phyloP scores from a whole-genome alignment of 2,888 invertebrate species.

The Dugesia japonica region DNA sequence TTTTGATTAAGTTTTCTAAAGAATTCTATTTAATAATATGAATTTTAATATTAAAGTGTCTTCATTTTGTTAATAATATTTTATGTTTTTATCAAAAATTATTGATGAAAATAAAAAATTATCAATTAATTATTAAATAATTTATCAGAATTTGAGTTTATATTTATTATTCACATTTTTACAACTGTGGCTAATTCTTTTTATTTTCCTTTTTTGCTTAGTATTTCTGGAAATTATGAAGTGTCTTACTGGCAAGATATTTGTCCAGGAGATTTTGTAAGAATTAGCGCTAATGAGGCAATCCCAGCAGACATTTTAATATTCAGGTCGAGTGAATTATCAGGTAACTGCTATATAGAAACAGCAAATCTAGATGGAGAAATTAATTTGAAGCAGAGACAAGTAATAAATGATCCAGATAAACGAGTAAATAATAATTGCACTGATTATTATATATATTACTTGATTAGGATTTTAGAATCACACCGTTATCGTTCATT shows the following conservation, averaged over 20 bases:
- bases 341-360: constrained; percentile 78
- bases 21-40: too few relatives aligned
- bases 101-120: too few relatives aligned
- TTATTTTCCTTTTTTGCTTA: too few relatives aligned
- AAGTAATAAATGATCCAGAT: constrained; percentile 47
- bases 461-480: neutral
- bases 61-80: too few relatives aligned
- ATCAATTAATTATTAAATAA: too few relatives aligned
- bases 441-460: neutral
- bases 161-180: too few relatives aligned
- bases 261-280: constrained; percentile 76
- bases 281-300: constrained; percentile 63
- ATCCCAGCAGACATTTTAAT: constrained; percentile 68
- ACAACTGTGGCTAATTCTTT: too few relatives aligned
- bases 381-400: constrained; percentile 74
- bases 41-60: too few relatives aligned
- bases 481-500: constrained; percentile 9
- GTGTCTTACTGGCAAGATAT: constrained; percentile 64
- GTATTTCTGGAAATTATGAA: constrained; percentile 41
- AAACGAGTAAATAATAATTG: neutral
- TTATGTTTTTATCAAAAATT: too few relatives aligned
- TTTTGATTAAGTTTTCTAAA: too few relatives aligned
- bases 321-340: constrained; percentile 67
- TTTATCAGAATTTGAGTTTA: too few relatives aligned
- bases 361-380: constrained; percentile 91